Conservation (phyloP, 2,888 invertebrate species). For the Torymus tubicola region DNA sequence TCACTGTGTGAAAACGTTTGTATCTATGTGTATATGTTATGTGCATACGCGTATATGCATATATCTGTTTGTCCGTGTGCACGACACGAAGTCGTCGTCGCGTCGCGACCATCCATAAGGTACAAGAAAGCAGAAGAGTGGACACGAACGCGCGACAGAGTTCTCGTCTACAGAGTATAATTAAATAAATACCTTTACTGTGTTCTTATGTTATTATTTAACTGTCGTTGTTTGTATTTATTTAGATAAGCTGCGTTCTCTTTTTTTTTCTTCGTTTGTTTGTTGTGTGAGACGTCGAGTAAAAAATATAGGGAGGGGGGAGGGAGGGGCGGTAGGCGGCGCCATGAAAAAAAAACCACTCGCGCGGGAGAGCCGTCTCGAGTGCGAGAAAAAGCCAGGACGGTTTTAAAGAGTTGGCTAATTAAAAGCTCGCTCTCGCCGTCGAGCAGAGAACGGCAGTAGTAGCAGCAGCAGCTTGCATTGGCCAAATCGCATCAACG, state of each 20-base stretch:
- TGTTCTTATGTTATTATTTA: constrained; percentile 59
- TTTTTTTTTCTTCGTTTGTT: no score
- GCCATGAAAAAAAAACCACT: not conserved
- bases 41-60: no score
- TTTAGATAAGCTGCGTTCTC: constrained; percentile 31
- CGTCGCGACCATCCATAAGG: no score
- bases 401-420: constrained; percentile 19
- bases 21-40: no score
- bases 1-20: not conserved
- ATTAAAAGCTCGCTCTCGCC: not conserved
- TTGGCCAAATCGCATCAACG: constrained; percentile 2
- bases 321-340: not conserved
- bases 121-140: no score
- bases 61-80: no score
- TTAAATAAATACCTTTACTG: constrained; percentile 55
- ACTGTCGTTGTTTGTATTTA: constrained; percentile 58
- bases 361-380: not conserved
- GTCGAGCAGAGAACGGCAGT: not conserved
- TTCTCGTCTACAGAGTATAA: constrained; percentile 28
- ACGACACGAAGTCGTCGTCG: no score
- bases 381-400: constrained; percentile 13
- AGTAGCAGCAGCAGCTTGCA: not conserved
- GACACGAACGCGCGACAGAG: constrained; percentile 1
- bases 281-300: not conserved
- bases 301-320: not conserved